Evolutionary conservation across 23 tunicate genomes (phyloP), one percentile per base, ranked within the genome.

Genomic region (Trididemnum clinides): DNA sequence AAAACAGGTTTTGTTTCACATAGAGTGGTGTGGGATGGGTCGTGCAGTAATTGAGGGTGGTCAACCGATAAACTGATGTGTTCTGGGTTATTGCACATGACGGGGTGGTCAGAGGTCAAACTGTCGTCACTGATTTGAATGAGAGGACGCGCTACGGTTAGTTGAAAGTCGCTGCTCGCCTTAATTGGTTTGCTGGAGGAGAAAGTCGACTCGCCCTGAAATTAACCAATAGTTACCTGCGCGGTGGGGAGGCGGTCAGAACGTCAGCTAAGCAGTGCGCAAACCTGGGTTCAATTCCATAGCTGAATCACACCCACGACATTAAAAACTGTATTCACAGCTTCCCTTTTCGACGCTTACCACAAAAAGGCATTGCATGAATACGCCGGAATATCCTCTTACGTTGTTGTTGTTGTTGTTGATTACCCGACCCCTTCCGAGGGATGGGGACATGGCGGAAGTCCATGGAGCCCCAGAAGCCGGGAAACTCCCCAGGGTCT

Each of bases 1-100:
- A 85, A 1, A 7, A 35, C 33, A 0, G 88, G 88, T 19, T 22
- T 57, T 27, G 74, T 58, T 74, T 85, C 29, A 26, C 28, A 36
- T 1, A 85, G 51, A 0, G 54, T 6, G 19, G 76, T 74, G 30
- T 74, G 57, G 3, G 31, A 27, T 0, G 88, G 82, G 32, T 85
- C 76, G 5, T 33, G 26, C 32, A 36, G 30, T 2, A 85, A 26
- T 0, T 34, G 33, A 1, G 88, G 88, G 35, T 85, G 77, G 34
- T 73, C 82, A 57, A 85, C 31, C 1, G 57, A 58, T 19, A 85
- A 39, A 1, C 33, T 5, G 2, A 49, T 85, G 36, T 74, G 72
- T 18, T 59, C 35, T 39, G 58, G 58, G 34, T 85, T 29, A 33
- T 73, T 85, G 23, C n/a, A 15, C 1, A 63, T 34, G 6, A 33